These are phyloP conservation scores for Rhagologus leucostigma DNA, from an alignment of 2,113 vertebrate species.

Conservation along the genomic window DNA sequence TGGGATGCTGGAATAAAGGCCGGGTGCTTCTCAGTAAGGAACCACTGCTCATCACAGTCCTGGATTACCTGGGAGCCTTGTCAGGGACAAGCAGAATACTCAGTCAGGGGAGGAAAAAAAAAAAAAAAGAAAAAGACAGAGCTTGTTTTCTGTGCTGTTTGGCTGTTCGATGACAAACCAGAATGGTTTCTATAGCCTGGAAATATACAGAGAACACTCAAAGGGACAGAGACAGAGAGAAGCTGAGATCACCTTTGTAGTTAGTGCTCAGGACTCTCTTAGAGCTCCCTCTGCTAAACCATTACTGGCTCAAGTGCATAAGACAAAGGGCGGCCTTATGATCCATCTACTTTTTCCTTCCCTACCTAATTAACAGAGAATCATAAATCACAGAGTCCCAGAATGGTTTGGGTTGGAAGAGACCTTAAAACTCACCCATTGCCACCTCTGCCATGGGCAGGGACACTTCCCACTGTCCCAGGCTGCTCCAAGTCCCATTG, in stretches of 20 bases:
- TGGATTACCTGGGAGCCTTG: neutral
- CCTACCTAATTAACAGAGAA: neutral
- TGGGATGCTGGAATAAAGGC: neutral
- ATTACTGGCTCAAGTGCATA: neutral
- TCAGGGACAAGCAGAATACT: neutral
- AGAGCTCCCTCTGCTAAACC: neutral
- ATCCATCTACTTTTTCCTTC: neutral
- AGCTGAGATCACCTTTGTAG: neutral
- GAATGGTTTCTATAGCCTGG: neutral
- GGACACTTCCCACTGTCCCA: neutral
- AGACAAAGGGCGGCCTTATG: neutral
- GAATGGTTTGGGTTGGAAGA: neutral
- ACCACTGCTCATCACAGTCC: neutral
- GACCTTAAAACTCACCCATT: fast-evolving
- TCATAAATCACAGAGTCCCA: neutral
- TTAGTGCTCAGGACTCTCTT: neutral
- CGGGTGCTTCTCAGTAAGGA: neutral
- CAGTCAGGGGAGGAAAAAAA: neutral
- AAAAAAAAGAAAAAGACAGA: neutral
- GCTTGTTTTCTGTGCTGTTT: neutral
- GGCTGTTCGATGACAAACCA: neutral
- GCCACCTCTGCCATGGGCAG: neutral
- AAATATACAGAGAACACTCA: neutral
- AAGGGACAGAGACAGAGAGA: neutral
- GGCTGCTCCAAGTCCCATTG: neutral